Conservation (phyloP, 2,113 vertebrate species). For the Cervus canadensis region DNA sequence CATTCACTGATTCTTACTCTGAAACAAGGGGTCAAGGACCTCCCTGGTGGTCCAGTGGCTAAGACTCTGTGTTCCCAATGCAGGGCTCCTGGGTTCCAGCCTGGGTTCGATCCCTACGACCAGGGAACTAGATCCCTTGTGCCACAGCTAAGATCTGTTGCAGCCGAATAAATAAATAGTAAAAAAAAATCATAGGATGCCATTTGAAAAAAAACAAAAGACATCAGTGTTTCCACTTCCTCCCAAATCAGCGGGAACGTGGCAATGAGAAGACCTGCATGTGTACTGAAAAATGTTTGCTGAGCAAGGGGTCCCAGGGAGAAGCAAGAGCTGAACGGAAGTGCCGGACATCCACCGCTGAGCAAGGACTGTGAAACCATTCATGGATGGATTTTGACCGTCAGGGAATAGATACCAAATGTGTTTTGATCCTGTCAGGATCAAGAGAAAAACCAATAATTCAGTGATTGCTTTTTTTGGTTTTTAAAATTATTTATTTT, state of each 20-base stretch:
- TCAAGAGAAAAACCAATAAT: background rate
- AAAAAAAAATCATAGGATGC: background rate
- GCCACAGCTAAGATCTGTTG: background rate
- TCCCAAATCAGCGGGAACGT: background rate
- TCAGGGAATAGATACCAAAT: background rate
- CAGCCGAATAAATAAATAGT: background rate
- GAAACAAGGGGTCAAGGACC: background rate
- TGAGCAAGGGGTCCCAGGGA: background rate
- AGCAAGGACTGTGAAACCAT: accelerated
- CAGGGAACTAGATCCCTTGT: background rate
- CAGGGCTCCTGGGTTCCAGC: background rate
- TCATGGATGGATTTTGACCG: accelerated
- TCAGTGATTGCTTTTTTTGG: background rate
- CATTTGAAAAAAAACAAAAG: background rate
- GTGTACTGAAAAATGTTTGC: background rate
- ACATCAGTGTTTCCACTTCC: background rate
- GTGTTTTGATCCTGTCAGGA: background rate
- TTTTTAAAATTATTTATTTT: background rate
- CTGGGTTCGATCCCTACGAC: background rate
- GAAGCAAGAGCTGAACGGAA: background rate
- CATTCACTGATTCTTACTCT: background rate
- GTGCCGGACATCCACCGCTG: accelerated
- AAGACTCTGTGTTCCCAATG: background rate
- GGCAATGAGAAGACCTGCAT: background rate
- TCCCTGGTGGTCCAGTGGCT: background rate